Conservation (phyloP, 2,888 invertebrate genomes). For the Acanthosepion pharaonis region DNA sequence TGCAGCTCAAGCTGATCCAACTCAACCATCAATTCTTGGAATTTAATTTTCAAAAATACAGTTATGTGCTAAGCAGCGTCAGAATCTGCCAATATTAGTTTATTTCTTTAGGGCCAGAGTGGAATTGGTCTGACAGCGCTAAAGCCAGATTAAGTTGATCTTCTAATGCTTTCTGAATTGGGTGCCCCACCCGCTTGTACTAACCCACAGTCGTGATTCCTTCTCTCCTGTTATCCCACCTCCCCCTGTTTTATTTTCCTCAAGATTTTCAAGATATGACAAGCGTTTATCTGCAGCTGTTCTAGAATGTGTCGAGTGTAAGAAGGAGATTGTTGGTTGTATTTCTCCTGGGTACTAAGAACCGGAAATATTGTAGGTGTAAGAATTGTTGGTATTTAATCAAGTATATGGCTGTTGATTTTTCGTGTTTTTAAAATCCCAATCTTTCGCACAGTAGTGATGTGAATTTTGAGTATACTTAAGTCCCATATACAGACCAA, state of each 20-base stretch:
- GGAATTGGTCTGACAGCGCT: neutral
- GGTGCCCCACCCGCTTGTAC: neutral
- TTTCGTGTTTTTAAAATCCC: too few relatives aligned
- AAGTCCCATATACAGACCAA: too few relatives aligned
- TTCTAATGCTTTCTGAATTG: neutral
- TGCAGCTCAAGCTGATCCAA: neutral
- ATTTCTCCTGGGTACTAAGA: neutral
- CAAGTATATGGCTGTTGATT: too few relatives aligned
- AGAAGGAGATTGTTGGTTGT: neutral
- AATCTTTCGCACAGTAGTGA: too few relatives aligned
- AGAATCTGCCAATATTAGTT: neutral
- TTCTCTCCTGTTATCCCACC: neutral
- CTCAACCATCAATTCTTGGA: neutral
- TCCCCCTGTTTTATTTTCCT: neutral
- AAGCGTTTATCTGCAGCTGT: neutral
- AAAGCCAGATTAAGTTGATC: neutral
- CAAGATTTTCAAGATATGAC: slow-evolving; percentile 9
- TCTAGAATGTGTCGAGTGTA: neutral
- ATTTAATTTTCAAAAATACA: neutral
- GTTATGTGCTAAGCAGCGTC: neutral
- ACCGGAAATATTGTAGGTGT: neutral
- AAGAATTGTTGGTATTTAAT: neutral
- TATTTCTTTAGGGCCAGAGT: slow-evolving; percentile 2
- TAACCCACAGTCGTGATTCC: neutral
- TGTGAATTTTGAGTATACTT: too few relatives aligned